Evolutionary conservation across 2,888 invertebrate genomes (phyloP), one percentile per base, ranked within the genome.

Genomic region (Stictocephala bisonia): DNA sequence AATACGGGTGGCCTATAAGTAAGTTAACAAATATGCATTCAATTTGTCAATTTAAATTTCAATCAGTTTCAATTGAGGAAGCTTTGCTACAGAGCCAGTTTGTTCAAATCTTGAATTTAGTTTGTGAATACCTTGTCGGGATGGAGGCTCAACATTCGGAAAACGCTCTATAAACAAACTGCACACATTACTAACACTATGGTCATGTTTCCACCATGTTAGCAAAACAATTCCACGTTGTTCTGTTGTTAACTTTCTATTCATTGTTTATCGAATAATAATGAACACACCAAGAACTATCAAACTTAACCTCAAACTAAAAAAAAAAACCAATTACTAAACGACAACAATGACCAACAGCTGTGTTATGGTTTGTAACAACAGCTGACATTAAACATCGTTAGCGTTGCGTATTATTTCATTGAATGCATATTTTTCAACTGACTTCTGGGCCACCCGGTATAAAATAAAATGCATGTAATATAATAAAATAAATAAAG

Each of bases 101-200:
- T 69, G 53, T 69, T 58, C 26, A 24, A 58, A 58, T 13, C 58
- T 58, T 11, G 35, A 24, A 69, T 69, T 69, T 51, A 53, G 35
- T 53, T 53, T 69, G 29, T 35, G 51, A 53, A 69, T 53, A 69
- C 69, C 69, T 69, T 69, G 69, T 69, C 20, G 69, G 50, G 29
- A 68, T 68, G 48, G 35, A 69, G 69, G 69, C 53, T 69, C 3
- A 20, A 69, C 29, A 35, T 69, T 69, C 35, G 40, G 35, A 69
- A 69, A 70, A 31, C 41, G 40, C 56, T 70, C 41, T 40, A 15
- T 18, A 66, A 66, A 66, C 40, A 40, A 41, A 66, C 22, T 41
- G 24, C 70, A 56, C 35, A 35, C 40, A 56, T 56, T 13, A 40
- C 53, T 53, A 35, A 31, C 27, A 51, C 31, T 31, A 53, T 69